Percentiles rank a stretch among this genome's conserved stretches.
Conservation (phyloP, 2,113 vertebrate species). For the Ibidorhyncha struthersii region DNA sequence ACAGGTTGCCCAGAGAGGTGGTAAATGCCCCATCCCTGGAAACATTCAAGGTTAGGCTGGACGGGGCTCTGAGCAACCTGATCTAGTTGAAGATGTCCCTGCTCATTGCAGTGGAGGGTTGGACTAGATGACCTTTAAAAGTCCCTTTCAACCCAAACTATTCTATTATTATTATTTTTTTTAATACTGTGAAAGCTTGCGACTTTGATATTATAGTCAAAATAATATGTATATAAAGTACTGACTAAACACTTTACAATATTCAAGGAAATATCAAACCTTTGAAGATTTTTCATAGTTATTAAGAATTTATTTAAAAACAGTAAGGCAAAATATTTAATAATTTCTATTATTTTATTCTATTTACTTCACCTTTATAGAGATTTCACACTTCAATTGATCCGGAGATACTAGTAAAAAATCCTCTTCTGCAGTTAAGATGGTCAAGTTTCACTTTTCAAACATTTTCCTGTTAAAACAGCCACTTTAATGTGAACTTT, state of each 20-base stretch:
- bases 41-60: not conserved
- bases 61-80: not conserved
- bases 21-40: not conserved
- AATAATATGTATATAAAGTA: not conserved
- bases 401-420: not conserved
- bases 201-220: not conserved
- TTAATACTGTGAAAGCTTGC: not conserved
- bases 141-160: not conserved
- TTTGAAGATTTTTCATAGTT: not conserved
- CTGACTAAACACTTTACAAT: not conserved
- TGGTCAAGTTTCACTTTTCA: not conserved
- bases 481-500: constrained; percentile 39
- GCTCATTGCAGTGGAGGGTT: not conserved
- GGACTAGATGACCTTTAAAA: not conserved
- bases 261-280: not conserved
- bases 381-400: not conserved
- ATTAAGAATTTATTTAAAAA: not conserved
- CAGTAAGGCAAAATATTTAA: not conserved
- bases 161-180: not conserved
- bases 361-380: not conserved
- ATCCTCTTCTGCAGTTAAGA: not conserved
- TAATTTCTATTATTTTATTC: not conserved
- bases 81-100: not conserved
- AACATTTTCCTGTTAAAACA: not conserved
- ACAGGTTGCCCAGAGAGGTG: not conserved